Evolutionary conservation across 1,140 invertebrate genomes (phyloP).

Genomic region (Leptonema lineaticorne): DNA sequence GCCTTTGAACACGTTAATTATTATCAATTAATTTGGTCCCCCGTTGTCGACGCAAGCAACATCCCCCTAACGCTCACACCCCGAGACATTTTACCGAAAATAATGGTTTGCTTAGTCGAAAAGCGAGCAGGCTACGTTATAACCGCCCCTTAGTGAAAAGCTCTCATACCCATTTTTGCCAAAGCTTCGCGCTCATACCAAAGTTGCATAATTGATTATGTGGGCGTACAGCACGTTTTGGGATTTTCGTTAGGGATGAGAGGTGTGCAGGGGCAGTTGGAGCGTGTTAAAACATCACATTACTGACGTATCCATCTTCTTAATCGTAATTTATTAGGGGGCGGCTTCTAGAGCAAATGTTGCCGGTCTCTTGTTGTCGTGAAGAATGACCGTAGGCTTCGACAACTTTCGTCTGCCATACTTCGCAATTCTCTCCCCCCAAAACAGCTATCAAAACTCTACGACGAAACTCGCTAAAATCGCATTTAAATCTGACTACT

Average conservation of each 20-base stretch:
- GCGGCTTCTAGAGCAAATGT: conserved; percentile 1
- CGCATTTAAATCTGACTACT: neutral
- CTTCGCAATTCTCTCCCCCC: too few species aligned
- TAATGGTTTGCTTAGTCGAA: conserved; percentile 29
- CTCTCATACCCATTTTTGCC: neutral
- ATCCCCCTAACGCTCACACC: too few species aligned
- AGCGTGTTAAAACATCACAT: conserved; percentile 28
- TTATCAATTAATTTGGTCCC: conserved; percentile 29
- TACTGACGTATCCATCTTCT: conserved; percentile 23
- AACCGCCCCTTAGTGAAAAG: neutral
- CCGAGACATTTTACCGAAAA: too few species aligned
- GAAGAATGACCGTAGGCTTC: neutral
- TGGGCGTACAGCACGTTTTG: conserved; percentile 9
- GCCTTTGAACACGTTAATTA: conserved; percentile 33
- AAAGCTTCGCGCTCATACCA: neutral
- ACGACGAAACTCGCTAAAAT: neutral
- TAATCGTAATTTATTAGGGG: conserved; percentile 20
- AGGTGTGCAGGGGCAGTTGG: neutral
- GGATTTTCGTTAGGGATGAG: neutral
- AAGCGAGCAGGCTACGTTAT: neutral
- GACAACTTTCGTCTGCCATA: neutral
- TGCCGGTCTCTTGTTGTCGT: conserved; percentile 2
- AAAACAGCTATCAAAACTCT: neutral
- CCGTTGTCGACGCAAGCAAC: conserved; percentile 24
- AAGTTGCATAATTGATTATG: conserved; percentile 20